These are phyloP conservation scores for Aplysina aerophoba DNA, from an alignment of 37 sponge, comb jelly and placozoan species.

Conservation along the genomic window DNA sequence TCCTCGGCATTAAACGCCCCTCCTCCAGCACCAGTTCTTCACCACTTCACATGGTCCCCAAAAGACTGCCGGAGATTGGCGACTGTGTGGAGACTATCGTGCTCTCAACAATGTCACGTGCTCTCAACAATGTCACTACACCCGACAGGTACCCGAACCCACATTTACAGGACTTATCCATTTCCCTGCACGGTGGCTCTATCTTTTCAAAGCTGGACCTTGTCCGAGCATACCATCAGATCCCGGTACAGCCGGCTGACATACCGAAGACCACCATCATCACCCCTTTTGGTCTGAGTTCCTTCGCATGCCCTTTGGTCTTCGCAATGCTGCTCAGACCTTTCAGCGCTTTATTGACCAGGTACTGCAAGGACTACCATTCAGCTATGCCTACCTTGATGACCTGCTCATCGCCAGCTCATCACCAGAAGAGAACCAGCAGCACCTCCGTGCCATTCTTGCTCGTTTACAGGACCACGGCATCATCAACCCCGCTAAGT, in stretches of 20 bases:
- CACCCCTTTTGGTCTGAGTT: conserved; percentile 49
- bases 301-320: conserved; percentile 56
- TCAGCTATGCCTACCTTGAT: conserved; percentile 45
- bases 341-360: conserved; percentile 68
- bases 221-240: conserved; percentile 35
- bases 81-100: conserved; percentile 45
- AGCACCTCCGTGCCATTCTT: conserved; percentile 42
- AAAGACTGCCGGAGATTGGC: conserved; percentile 44
- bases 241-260: conserved; percentile 42
- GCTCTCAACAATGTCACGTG: conserved; percentile 37
- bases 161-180: conserved; percentile 40
- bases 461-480: conserved; percentile 41
- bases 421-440: conserved; percentile 47
- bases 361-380: conserved; percentile 54
- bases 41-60: conserved; percentile 72
- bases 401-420: conserved; percentile 52
- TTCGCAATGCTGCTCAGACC: conserved; percentile 47
- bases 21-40: conserved; percentile 67
- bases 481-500: conserved; percentile 38
- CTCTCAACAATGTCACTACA: not conserved
- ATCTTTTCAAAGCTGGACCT: conserved; percentile 11
- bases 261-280: conserved; percentile 45
- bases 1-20: too few species aligned
- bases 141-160: conserved; percentile 45
- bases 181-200: not conserved